phyloP scores from a whole-genome alignment of 2,797 vertebrate species.

The Lemur catta region DNA sequence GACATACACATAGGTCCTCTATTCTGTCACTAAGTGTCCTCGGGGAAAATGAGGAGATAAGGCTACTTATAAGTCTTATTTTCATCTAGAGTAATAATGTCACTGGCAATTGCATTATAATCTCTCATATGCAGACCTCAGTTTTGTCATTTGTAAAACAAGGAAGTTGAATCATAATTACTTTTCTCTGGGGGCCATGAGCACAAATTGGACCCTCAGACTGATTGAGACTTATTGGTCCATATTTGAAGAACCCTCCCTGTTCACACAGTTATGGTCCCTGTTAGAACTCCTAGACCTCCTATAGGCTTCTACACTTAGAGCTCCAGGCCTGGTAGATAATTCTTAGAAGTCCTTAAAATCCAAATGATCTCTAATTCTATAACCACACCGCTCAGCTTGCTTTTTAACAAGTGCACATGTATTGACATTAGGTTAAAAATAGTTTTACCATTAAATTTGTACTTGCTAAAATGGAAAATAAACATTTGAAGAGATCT shows the following conservation, averaged over 20 bases:
- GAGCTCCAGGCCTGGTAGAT: neutral
- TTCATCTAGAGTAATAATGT: no score
- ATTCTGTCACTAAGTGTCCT: neutral
- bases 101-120: neutral
- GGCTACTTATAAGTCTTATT: neutral
- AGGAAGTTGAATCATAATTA: neutral
- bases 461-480: neutral
- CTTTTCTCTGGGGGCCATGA: neutral
- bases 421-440: neutral
- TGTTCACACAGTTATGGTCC: neutral
- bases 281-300: neutral
- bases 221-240: neutral
- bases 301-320: neutral
- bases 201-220: neutral
- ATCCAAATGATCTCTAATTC: neutral
- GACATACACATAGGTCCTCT: neutral
- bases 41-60: neutral
- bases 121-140: neutral
- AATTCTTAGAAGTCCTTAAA: neutral
- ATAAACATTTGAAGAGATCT: neutral
- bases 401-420: neutral
- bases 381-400: neutral
- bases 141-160: neutral
- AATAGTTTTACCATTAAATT: neutral
- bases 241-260: neutral